Evolutionary conservation across 2,888 invertebrate species (phyloP), one percentile per base, ranked within the genome.

Genomic region (Sinotaia quadrata): DNA sequence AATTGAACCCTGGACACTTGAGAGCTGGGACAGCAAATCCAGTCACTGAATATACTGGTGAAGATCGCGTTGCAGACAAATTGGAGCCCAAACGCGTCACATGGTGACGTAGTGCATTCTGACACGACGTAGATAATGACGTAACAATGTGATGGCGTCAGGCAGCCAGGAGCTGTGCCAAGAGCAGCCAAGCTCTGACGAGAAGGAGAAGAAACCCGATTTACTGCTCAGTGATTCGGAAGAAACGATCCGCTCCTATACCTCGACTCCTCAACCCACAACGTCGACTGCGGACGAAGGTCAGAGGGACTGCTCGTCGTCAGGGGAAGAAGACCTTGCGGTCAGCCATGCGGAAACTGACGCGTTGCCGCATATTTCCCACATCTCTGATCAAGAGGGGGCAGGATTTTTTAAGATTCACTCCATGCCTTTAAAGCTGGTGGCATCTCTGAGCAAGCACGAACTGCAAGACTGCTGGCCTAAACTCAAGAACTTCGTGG

Each of bases 61-160:
- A n/a, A n/a, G n/a, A n/a, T n/a, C n/a, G n/a, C n/a, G n/a, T n/a
- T n/a, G n/a, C n/a, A n/a, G n/a, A n/a, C n/a, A n/a, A n/a, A n/a
- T n/a, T n/a, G n/a, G n/a, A n/a, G n/a, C n/a, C n/a, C n/a, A n/a
- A n/a, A n/a, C n/a, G n/a, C n/a, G n/a, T n/a, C 10, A 12, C 41
- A 41, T 18, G 18, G 41, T 18, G 18, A 41, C 8, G 41, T 41
- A 41, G 41, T 12, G 10, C 10, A 41, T 41, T 18, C 10, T 12
- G 10, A 12, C 10, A 41, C 18, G 18, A 41, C 41, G 41, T 21
- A 15, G 24, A 51, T 8, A 0, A 18, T 60, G 54, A 56, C 56
- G 65, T 54, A 33, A 56, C 18, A 31, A 65, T 65, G 65, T 56
- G n/a, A 65, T 65, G 65, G 65, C 44, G 56, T 54, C 65, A 37